A percentile compares a stretch with the other conserved stretches of the same genome.
Conservation (phyloP, 2,888 invertebrate species). For the Electrophaes corylata region DNA sequence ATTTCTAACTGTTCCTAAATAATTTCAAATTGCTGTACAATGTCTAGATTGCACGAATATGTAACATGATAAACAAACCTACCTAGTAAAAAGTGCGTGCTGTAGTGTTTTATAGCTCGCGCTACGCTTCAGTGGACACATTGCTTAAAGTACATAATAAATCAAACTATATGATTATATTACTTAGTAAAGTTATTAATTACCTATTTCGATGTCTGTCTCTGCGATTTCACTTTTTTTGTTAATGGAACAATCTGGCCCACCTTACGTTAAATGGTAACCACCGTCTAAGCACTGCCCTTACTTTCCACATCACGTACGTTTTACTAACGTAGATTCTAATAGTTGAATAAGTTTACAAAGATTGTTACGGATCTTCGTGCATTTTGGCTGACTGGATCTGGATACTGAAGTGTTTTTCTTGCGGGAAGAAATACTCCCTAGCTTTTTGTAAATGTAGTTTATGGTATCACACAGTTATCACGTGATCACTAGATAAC, state of each 20-base stretch:
- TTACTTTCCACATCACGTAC: too few species aligned
- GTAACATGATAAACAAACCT: constrained; percentile 2
- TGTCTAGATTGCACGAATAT: neutral
- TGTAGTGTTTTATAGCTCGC: neutral
- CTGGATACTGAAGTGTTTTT: too few species aligned
- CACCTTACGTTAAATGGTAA: too few species aligned
- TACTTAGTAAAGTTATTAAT: neutral
- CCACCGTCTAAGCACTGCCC: too few species aligned
- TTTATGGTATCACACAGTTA: constrained; percentile 30
- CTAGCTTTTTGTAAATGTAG: neutral
- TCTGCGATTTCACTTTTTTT: too few species aligned
- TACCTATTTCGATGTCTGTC: too few species aligned
- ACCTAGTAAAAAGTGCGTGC: neutral
- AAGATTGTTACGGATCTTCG: too few species aligned
- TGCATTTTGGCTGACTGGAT: too few species aligned
- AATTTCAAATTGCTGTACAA: neutral
- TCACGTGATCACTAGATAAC: constrained; percentile 23
- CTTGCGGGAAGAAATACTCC: too few species aligned
- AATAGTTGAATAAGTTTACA: too few species aligned
- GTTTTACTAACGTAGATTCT: too few species aligned
- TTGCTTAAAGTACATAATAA: neutral
- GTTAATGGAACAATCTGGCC: too few species aligned
- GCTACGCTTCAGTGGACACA: constrained; percentile 11
- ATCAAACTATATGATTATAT: neutral
- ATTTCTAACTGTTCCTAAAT: neutral